Percentiles rank a stretch among this genome's conserved stretches.
phyloP scores from a whole-genome alignment of 2,797 vertebrate genomes.

The Zalophus californianus region DNA sequence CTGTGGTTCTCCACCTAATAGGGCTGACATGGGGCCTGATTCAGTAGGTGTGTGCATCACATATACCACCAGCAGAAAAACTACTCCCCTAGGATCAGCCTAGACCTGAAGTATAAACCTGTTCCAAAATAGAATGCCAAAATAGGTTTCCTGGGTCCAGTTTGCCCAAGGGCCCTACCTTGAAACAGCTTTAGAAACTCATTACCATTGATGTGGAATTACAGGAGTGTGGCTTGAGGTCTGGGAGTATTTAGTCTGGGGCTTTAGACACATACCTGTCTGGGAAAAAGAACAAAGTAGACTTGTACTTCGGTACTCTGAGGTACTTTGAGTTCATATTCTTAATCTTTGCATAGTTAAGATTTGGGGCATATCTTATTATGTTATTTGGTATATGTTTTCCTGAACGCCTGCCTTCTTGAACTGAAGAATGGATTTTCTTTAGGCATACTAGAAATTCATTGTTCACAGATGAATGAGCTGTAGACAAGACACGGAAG shows the following conservation, averaged over 20 bases:
- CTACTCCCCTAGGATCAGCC: neutral
- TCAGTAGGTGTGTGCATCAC: neutral
- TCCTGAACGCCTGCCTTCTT: neutral
- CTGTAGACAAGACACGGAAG: neutral
- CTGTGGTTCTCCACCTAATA: neutral
- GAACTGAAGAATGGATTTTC: neutral
- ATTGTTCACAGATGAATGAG: neutral
- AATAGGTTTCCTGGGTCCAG: neutral
- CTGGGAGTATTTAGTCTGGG: slow-evolving; percentile 33
- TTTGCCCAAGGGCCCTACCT: neutral
- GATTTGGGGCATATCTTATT: neutral
- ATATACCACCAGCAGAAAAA: neutral
- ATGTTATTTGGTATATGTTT: neutral
- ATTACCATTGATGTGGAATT: neutral
- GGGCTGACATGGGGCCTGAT: neutral
- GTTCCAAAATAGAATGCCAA: neutral
- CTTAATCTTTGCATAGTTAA: neutral
- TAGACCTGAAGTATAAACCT: neutral
- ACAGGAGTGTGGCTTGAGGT: slow-evolving; percentile 35
- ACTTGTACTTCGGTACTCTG: neutral
- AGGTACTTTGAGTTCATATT: neutral
- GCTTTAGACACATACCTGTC: slow-evolving; percentile 36
- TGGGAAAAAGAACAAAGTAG: slow-evolving; percentile 3
- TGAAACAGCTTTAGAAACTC: slow-evolving; percentile 36
- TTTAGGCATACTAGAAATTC: neutral